Base-by-base conservation (phyloP, 1,140 invertebrate species). In the Charaxes varanes region DNA sequence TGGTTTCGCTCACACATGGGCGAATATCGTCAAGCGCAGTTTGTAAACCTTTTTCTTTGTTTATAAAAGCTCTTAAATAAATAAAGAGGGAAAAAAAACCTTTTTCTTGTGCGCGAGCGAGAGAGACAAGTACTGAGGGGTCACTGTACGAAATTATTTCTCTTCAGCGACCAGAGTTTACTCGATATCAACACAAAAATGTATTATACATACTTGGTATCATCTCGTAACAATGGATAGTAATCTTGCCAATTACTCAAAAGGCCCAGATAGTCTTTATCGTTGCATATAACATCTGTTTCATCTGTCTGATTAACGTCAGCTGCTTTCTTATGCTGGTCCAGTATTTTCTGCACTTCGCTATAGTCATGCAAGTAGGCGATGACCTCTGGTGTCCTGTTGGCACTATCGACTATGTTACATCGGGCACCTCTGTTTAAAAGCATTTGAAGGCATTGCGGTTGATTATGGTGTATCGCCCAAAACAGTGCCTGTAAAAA, bases 401-500 rank as follows among this genome's bases (percentile, higher is more conserved):
- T 52, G 24, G 55, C 41, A 31, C 59, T 74, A 52, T 88, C 86
- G 10, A 61, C 66, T 42, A 86, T 61, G n/a, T 50, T 66, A 4
- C 72, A 41, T 33, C 85, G 71, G 2, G 81, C 86, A 6, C 83
- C 81, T 19, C 74, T 48, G 14, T 70, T 53, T 24, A 88, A 67
- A 2, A 89, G 64, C 22, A 86, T 40, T 62, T 83, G 63, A 6
- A 88, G 57, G 22, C 85, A 71, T 19, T 86, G 81, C 17, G 64
- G 44, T 40, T 80, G 77, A 43, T 88, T 86, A 31, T 70, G 63
- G 40, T 74, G 57, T 16, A 80, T 74, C 30, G 87, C 87, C 73
- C 86, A 85, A 43, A 86, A 86, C 22, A 88, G 37, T 23, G 84
- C 86, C 86, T 87, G 56, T 7, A 79, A 76, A 43, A 17, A 23